Evolutionary conservation across 2,113 vertebrate genomes (phyloP).

Genomic region (Oostethus manadensis): DNA sequence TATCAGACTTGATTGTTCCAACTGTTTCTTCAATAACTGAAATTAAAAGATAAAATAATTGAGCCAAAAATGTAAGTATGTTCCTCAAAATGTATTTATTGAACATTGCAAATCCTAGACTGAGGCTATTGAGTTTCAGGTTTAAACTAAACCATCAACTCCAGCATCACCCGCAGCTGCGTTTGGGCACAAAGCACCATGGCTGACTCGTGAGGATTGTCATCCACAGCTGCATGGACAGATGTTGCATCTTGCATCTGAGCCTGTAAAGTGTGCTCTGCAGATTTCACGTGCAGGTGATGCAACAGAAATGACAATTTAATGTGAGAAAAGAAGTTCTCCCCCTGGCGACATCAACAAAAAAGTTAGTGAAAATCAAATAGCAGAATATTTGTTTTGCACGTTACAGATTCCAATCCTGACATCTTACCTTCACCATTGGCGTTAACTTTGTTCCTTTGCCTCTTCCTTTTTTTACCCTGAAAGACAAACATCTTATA

Average conservation of each 20-base stretch:
- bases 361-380: no score
- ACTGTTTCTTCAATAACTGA: no score
- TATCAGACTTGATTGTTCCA: no score
- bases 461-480: constrained; percentile 4
- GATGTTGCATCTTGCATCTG: not conserved
- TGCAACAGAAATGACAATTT: no score
- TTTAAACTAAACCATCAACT: constrained; percentile 1
- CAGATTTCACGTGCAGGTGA: no score
- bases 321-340: no score
- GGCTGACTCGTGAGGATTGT: no score
- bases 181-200: not conserved
- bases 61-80: not conserved
- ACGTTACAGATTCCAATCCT: no score
- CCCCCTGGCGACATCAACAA: no score
- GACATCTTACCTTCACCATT: not conserved
- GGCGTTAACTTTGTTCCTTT: not conserved
- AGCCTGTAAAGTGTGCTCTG: not conserved
- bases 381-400: no score
- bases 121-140: not conserved
- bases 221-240: not conserved
- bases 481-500: not conserved
- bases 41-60: no score
- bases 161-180: constrained; percentile 2
- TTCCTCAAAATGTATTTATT: not conserved
- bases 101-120: not conserved